Base-by-base conservation (phyloP, 2,797 vertebrate species). In the Semaprochilodus insignis region DNA sequence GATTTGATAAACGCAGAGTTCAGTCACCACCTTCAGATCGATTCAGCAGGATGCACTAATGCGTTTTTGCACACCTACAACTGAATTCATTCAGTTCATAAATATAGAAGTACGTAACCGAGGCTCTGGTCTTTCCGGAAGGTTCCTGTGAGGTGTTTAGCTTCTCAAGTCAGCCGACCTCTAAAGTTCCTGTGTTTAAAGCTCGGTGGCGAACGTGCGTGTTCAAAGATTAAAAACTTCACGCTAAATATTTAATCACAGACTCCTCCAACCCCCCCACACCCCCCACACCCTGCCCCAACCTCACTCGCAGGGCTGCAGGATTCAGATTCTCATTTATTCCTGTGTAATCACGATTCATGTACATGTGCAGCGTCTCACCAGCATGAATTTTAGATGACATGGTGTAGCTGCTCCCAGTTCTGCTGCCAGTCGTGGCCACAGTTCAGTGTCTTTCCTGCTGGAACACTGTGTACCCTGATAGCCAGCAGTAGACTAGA, bases 171-270 rank as follows among this genome's bases (percentile, higher is more conserved):
- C 63, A 36, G 31, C 5, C 10, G 14, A 16, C 13, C 60, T 63
- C 63, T 8, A 13, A 31, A 66, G 66, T 36, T 44, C 44, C 66
- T 69, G 66, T n/a, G 19, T n/a, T 23, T 44, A 44, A 70, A 48
- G 36, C 40, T 70, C 40, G 0, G 40, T 23, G 63, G 8, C 15
- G 31, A 66, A 36, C 1, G 17, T 6, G 17, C 2, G 6, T 31
- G 16, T 19, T 66, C 63, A 66, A 36, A 36, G 63, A 66, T 36
- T 36, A 66, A 66, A 36, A 66, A 66, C 63, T 19, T 19, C 17
- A 16, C 27, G 7, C 63, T 66, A 17, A 66, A 66, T 66, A 67
- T 67, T 67, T 67, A 11, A 67, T 67, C 65, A 67, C 62, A 65
- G 25, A 63, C 40, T 10, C 5, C 40, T 10, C 40, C 31, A 31